phyloP scores from a whole-genome alignment of 23 tunicate species.

The Clavelina lepadiformis region DNA sequence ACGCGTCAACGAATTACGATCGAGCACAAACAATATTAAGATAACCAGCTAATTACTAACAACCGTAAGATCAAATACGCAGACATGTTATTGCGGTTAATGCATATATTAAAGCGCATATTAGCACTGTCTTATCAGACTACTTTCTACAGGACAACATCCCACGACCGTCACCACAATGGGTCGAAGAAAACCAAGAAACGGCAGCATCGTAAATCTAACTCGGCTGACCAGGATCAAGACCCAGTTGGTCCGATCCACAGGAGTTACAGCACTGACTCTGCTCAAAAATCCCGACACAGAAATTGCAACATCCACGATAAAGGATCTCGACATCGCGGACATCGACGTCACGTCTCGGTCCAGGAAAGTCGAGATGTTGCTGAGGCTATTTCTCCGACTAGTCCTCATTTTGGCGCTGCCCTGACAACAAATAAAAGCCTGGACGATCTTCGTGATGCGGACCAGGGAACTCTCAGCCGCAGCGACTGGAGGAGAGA shows the following conservation, averaged over 20 bases:
- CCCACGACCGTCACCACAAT: too few species aligned
- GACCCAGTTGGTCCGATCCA: not conserved
- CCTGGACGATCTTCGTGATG: slow-evolving; percentile 10
- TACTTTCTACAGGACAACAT: too few species aligned
- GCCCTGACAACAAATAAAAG: slow-evolving; percentile 12
- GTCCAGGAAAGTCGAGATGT: slow-evolving; percentile 12
- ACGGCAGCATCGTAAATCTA: not conserved
- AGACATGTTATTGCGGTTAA: too few species aligned
- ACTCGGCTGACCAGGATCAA: too few species aligned
- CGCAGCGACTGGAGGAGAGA: slow-evolving; percentile 22
- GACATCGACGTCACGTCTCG: slow-evolving; percentile 28
- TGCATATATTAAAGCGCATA: too few species aligned
- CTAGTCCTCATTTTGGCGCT: slow-evolving; percentile 21
- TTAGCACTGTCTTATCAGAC: too few species aligned
- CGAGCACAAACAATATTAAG: too few species aligned
- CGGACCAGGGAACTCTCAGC: not conserved
- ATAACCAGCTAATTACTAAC: too few species aligned
- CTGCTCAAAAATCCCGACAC: slow-evolving; percentile 4
- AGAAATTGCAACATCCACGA: slow-evolving; percentile 13
- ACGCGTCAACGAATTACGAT: too few species aligned
- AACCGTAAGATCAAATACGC: too few species aligned
- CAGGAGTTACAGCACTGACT: not conserved
- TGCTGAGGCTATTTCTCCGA: not conserved
- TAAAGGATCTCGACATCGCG: too few species aligned
- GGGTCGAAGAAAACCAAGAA: not conserved